Percentiles rank a stretch among this genome's conserved stretches.
These are phyloP conservation scores for Echinarachnius parma DNA, from an alignment of 53 echinoderm and acorn worm species.

Conservation along the genomic window DNA sequence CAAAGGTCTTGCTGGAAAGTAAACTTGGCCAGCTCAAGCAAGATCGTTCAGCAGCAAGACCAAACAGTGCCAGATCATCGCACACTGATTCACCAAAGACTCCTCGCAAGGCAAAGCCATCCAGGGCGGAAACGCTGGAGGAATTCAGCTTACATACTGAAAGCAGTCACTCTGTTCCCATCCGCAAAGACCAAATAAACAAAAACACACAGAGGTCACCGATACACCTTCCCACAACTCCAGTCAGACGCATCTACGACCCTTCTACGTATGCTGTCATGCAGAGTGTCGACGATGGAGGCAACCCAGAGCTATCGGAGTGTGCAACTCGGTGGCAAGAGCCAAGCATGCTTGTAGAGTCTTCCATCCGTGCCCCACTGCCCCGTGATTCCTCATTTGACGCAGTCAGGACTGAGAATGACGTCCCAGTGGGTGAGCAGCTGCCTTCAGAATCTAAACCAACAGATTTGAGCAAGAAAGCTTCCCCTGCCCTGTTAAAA, in stretches of 20 bases:
- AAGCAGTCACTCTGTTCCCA: conserved; percentile 54
- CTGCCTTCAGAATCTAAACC: conserved; percentile 22
- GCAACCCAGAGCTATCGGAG: conserved; percentile 73
- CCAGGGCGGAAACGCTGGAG: conserved; percentile 69
- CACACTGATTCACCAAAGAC: conserved; percentile 44
- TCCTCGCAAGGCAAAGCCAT: conserved; percentile 48
- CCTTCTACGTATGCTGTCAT: conserved; percentile 91
- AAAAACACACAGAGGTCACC: conserved; percentile 65
- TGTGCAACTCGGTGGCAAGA: conserved; percentile 95
- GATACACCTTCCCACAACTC: conserved; percentile 54
- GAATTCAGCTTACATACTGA: conserved; percentile 60
- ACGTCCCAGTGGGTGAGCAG: conserved; percentile 41
- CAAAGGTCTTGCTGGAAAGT: conserved; percentile 84
- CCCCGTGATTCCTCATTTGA: conserved; percentile 48
- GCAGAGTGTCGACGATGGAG: conserved; percentile 70
- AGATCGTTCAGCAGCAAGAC: conserved; percentile 55
- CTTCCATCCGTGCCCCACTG: conserved; percentile 44
- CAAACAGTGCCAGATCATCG: conserved; percentile 21
- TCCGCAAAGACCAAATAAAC: conserved; percentile 43
- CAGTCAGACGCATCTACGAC: conserved; percentile 47
- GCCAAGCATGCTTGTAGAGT: conserved; percentile 84
- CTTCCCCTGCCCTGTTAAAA: conserved; percentile 8
- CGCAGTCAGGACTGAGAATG: conserved; percentile 47
- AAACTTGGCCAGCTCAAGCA: conserved; percentile 74
- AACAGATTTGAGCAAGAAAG: conserved; percentile 8